These are phyloP conservation scores for Lepilemur ruficaudatus DNA, from an alignment of 2,797 vertebrate species.

Conservation along the genomic window DNA sequence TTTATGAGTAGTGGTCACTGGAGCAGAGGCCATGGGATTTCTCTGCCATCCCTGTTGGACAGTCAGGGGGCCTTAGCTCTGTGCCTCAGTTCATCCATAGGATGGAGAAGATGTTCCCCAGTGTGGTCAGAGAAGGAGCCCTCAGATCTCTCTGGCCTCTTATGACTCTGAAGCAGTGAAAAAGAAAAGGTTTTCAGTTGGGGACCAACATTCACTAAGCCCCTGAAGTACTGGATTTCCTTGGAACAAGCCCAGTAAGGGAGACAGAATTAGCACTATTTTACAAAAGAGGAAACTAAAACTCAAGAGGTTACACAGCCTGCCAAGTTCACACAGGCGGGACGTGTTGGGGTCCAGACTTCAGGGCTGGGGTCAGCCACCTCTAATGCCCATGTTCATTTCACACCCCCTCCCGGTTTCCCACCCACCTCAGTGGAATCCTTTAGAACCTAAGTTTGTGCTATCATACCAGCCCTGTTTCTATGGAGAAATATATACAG, in stretches of 20 bases:
- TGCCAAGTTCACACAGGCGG: not conserved
- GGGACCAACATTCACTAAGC: not conserved
- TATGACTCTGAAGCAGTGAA: not conserved
- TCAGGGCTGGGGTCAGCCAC: not conserved
- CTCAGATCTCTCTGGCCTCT: not conserved
- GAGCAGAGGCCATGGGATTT: not conserved
- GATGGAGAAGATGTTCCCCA: not conserved
- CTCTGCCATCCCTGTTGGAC: fast-evolving
- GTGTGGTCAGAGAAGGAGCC: not conserved
- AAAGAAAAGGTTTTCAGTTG: not conserved
- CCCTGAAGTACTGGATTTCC: not conserved
- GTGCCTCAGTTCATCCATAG: not conserved
- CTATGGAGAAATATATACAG: not conserved
- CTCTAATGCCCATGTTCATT: not conserved
- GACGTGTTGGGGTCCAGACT: not conserved
- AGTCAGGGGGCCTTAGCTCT: not conserved
- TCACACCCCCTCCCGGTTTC: not conserved
- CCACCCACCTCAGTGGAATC: not conserved
- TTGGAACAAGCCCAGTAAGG: not conserved
- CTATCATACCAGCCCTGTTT: not conserved
- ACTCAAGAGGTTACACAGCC: not conserved
- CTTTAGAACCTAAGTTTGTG: not conserved
- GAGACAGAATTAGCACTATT: not conserved
- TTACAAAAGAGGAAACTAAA: not conserved
- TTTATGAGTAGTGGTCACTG: not conserved